Evolutionary conservation across 2,888 invertebrate genomes (phyloP), one percentile per base, ranked within the genome.

Genomic region (Pyrrhopygopsis socrates): DNA sequence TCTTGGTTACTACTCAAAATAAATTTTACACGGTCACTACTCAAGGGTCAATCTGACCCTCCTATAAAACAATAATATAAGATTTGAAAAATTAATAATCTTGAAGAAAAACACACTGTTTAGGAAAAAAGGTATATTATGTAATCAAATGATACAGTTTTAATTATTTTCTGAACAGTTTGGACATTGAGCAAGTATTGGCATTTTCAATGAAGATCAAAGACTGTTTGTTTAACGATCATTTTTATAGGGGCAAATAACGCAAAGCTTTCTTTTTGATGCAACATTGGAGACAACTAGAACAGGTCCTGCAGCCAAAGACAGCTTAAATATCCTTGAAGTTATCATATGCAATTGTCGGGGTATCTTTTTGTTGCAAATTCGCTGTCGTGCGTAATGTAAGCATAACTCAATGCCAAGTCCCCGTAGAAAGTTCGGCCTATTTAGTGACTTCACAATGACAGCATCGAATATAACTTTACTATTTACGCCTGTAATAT

Each of bases 401-500:
- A 45, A 45, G 45, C 45, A 45, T 45, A 45, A 45, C 45, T 45
- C 45, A 11, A 45, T 45, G 9, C 15, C 45, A 45, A 45, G 45
- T 45, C 45, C 45, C 15, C 45, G 45, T 45, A 45, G 45, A 18
- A 45, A 45, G 45, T 45, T 45, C 18, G 45, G 45, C 15, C 45
- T 11, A 45, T 18, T 45, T 45, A 45, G 15, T 45, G 45, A 45
- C 18, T 45, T 45, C 18, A 3, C 15, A 45, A 11, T 45, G 9
- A 45, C 45, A 15, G 45, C 45, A 45, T 45, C 45, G 18, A 15
- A 30, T 30, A 83, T 92, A 11, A 60, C 60, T 24, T 60, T 24
- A 27, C 60, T 27, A 24, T 60, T 85, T 77, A 74, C 81, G 15
- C 60, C 22, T 24, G 60, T 27, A 60, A 60, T 60, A 60, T 60